Evolutionary conservation across 64 coral and sea anemone genomes (phyloP).

Genomic region (Montipora capricornis): DNA sequence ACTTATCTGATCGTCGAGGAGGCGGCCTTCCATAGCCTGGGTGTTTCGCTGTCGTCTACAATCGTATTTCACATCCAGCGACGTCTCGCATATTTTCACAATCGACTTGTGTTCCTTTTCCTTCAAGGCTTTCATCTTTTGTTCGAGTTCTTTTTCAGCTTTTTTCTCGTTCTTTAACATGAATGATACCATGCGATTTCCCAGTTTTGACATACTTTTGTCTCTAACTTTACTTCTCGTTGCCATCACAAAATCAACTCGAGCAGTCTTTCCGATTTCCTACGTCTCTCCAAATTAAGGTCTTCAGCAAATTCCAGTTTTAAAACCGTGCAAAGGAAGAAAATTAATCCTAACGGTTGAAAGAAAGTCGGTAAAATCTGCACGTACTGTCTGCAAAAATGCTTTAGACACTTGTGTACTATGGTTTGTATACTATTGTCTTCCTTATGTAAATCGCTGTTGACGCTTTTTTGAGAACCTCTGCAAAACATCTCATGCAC

Average conservation of each 20-base stretch:
- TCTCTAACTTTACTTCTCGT: slow-evolving; percentile 42
- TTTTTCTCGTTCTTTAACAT: slow-evolving; percentile 62
- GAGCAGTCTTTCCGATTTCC: neutral
- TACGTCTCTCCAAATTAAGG: too few relatives aligned
- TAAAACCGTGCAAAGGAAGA: too few relatives aligned
- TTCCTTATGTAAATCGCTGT: neutral
- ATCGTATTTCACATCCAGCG: slow-evolving; percentile 56
- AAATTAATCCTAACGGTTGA: too few relatives aligned
- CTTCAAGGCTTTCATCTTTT: slow-evolving; percentile 67
- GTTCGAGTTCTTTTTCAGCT: slow-evolving; percentile 67
- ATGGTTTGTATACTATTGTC: neutral
- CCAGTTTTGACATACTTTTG: slow-evolving; percentile 36
- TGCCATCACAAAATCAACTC: neutral
- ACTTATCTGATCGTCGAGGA: neutral
- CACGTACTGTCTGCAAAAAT: neutral
- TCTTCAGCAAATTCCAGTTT: too few relatives aligned
- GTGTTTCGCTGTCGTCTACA: slow-evolving; percentile 39
- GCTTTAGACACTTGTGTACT: neutral
- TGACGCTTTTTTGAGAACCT: neutral
- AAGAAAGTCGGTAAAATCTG: neutral
- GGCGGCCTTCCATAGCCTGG: slow-evolving; percentile 12
- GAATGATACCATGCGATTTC: slow-evolving; percentile 43
- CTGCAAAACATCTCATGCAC: slow-evolving; percentile 10
- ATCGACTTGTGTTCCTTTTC: slow-evolving; percentile 61
- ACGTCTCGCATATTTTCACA: slow-evolving; percentile 57